These are phyloP conservation scores for Neofelis nebulosa DNA, from an alignment of 2,113 vertebrate species.

Conservation along the genomic window DNA sequence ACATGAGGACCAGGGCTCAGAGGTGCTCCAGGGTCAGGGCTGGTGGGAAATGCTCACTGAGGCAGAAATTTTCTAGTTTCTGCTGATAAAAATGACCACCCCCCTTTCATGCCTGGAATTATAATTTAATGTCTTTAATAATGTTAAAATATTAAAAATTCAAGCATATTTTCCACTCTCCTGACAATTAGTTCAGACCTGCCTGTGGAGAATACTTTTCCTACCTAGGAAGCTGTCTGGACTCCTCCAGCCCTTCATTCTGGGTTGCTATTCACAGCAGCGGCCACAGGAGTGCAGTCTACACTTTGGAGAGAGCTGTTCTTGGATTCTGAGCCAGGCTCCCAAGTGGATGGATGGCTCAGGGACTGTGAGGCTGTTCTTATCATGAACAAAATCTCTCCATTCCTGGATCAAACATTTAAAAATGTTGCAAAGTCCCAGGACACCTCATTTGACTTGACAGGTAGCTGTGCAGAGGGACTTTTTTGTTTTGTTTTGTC, in stretches of 20 bases:
- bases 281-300: constrained; percentile 34
- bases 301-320: not conserved
- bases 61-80: not conserved
- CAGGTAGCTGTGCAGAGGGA: not conserved
- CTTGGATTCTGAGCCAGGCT: not conserved
- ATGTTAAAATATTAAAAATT: not conserved
- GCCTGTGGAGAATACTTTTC: not conserved
- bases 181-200: not conserved
- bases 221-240: not conserved
- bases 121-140: not conserved
- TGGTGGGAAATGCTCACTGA: not conserved
- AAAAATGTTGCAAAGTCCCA: not conserved
- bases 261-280: constrained; percentile 28
- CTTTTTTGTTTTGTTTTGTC: not conserved
- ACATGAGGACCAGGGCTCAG: not conserved
- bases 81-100: not conserved
- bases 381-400: not conserved
- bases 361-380: not conserved
- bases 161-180: not conserved
- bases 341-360: not conserved
- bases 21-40: not conserved
- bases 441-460: not conserved
- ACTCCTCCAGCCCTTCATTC: too few species aligned
- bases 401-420: not conserved
- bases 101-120: not conserved